Evolutionary conservation across 2,113 vertebrate species (phyloP).

Genomic region (Nyctereutes procyonoides): DNA sequence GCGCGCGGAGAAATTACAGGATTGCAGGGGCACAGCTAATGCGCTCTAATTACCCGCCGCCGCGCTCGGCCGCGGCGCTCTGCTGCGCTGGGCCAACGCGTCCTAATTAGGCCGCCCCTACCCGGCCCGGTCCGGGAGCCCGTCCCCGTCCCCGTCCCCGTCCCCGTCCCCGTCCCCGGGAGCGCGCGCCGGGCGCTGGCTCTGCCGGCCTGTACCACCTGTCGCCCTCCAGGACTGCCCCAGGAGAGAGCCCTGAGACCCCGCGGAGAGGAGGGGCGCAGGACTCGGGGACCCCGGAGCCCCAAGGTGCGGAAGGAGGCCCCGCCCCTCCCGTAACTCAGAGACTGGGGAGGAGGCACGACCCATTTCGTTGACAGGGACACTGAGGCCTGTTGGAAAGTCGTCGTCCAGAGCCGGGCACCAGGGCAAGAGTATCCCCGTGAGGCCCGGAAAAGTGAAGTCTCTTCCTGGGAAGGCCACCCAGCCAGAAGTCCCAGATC

Average conservation of each 20-base stretch:
- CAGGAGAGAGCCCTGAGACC: not conserved
- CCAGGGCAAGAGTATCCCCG: not conserved
- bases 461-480: not conserved
- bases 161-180: not conserved
- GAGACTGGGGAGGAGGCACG: too few relatives aligned
- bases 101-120: not conserved
- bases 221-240: not conserved
- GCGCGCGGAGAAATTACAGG: slow-evolving; percentile 61
- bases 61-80: not conserved
- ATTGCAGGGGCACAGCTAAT: slow-evolving; percentile 40
- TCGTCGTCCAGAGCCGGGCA: not conserved
- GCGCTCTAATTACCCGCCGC: slow-evolving; percentile 65
- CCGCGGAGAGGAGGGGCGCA: not conserved
- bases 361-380: not conserved
- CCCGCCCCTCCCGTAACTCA: not conserved
- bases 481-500: not conserved
- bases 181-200: not conserved
- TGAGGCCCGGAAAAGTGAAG: not conserved
- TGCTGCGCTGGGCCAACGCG: not conserved
- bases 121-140: not conserved
- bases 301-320: not conserved
- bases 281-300: not conserved
- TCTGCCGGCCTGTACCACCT: not conserved
- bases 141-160: not conserved
- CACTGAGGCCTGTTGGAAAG: not conserved